These are phyloP conservation scores for Troides oblongomaculatus DNA, from an alignment of 2,888 invertebrate genomes.

Conservation along the genomic window DNA sequence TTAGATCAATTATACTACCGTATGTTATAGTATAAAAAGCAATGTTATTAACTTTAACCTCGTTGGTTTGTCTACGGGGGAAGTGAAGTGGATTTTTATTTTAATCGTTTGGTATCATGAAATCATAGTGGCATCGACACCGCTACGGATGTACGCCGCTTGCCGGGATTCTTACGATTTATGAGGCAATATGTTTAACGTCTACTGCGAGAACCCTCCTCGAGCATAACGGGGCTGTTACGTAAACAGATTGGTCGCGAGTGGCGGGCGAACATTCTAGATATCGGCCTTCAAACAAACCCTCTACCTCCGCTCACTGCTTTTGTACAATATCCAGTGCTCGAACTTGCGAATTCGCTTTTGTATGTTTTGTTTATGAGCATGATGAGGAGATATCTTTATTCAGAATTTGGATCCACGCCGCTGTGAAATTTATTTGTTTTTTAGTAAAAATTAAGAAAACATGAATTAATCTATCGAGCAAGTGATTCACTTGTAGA, in stretches of 20 bases:
- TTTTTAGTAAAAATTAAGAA: background rate
- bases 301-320: slow-evolving; percentile 53
- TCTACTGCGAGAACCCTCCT: slow-evolving; percentile 77
- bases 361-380: slow-evolving; percentile 7
- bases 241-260: slow-evolving; percentile 79
- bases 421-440: background rate
- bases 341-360: slow-evolving; percentile 16
- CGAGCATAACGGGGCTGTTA: slow-evolving; percentile 78
- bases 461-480: background rate
- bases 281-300: slow-evolving; percentile 68
- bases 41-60: too few species aligned
- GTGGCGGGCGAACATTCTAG: slow-evolving; percentile 58
- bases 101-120: slow-evolving; percentile 63
- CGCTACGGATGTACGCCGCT: slow-evolving; percentile 65
- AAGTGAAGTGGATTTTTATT: background rate
- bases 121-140: slow-evolving; percentile 77
- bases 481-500: background rate
- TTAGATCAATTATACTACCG: too few species aligned
- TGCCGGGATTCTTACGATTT: slow-evolving; percentile 77
- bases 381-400: background rate
- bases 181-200: slow-evolving; percentile 81
- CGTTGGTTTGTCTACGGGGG: background rate
- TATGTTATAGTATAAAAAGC: too few species aligned
- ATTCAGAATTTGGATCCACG: background rate
- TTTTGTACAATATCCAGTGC: slow-evolving; percentile 43